These are phyloP conservation scores for Sinotaia quadrata DNA, from an alignment of 2,888 invertebrate species.

Conservation along the genomic window DNA sequence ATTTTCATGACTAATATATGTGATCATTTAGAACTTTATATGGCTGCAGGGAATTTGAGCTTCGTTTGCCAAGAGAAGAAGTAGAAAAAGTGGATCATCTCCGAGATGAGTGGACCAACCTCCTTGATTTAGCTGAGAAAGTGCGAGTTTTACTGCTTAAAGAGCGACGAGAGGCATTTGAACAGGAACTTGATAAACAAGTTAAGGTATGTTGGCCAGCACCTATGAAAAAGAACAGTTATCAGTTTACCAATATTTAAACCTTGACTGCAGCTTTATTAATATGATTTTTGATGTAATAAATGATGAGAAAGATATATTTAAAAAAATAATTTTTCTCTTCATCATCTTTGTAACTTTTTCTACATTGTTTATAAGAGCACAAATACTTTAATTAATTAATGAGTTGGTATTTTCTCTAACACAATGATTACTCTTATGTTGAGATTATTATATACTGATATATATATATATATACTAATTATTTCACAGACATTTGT, in stretches of 20 bases:
- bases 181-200: slow-evolving; percentile 73
- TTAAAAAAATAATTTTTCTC: no score
- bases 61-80: slow-evolving; percentile 68
- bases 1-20: not conserved
- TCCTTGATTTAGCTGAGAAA: slow-evolving; percentile 68
- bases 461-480: no score
- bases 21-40: not conserved
- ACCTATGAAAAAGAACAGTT: no score
- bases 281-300: no score
- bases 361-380: not conserved
- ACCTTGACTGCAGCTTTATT: no score
- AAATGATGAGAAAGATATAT: no score
- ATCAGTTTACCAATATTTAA: no score
- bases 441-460: no score
- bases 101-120: slow-evolving; percentile 67
- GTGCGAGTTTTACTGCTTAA: slow-evolving; percentile 68
- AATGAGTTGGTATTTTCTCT: not conserved
- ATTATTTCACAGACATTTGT: slow-evolving; percentile 68
- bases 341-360: not conserved
- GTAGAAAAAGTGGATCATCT: slow-evolving; percentile 69
- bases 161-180: slow-evolving; percentile 69
- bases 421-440: not conserved
- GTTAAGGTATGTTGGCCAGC: slow-evolving; percentile 69
- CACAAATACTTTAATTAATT: not conserved
- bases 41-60: slow-evolving; percentile 65